phyloP scores from a whole-genome alignment of 1,140 invertebrate species.

The Heliconius nattereri region DNA sequence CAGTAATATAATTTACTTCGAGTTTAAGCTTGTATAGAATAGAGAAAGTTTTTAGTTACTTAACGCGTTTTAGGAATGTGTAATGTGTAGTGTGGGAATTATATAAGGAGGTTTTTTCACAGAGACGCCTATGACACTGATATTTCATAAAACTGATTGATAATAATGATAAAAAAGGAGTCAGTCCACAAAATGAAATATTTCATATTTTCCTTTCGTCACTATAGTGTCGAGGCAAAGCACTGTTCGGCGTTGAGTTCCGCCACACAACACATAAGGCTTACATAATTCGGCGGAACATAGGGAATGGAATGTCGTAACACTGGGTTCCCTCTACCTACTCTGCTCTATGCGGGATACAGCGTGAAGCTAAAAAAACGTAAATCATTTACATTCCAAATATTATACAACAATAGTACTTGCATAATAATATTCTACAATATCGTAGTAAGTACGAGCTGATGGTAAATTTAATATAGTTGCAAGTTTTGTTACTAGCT shows the following conservation, averaged over 20 bases:
- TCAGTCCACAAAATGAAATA: too few relatives aligned
- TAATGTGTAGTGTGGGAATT: background rate
- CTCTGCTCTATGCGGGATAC: too few relatives aligned
- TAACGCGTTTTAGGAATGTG: background rate
- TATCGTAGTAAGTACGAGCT: conserved; percentile 27
- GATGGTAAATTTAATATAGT: conserved; percentile 43
- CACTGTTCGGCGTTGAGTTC: too few relatives aligned
- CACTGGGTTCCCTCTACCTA: too few relatives aligned
- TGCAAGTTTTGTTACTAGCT: conserved; percentile 40
- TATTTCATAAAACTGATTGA: background rate
- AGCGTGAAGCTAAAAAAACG: background rate
- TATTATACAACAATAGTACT: background rate
- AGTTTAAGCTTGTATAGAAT: background rate
- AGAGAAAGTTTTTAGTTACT: conserved; percentile 9
- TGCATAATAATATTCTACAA: background rate
- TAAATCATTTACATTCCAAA: background rate
- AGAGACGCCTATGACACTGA: background rate
- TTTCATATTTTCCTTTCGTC: too few relatives aligned
- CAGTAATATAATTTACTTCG: conserved; percentile 24
- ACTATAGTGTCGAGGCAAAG: too few relatives aligned
- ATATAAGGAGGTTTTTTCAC: background rate
- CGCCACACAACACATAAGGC: too few relatives aligned
- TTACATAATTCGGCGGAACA: too few relatives aligned
- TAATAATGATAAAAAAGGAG: too few relatives aligned
- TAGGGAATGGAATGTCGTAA: too few relatives aligned